Base-by-base conservation (phyloP, 1,140 invertebrate genomes). In the Ceratitis capitata region DNA sequence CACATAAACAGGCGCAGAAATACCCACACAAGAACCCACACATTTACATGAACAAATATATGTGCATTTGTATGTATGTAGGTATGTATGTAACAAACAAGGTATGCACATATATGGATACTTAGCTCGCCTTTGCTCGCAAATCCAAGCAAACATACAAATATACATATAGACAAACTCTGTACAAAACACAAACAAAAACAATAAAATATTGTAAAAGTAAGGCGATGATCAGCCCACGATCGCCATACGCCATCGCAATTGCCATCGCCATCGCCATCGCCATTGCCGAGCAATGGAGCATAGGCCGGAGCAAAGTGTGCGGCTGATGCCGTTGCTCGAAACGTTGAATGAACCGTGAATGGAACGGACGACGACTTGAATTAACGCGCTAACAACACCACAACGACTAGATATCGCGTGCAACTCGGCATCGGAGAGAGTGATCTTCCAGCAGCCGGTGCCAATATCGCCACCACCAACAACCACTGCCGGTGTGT, bases 151-250 rank as follows among this genome's bases (percentile, higher is more conserved):
- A 85, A 32, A 82, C 82, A 74, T 69, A 82, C 69, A 82, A 45
- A 32, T 23, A 69, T 42, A 39, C 3, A 84, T 61, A 39, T 19
- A 23, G 61, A 42, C 3, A 39, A 10, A 58, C 16, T 47, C 23
- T 74, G 69, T 29, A 29, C 29, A 69, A 42, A 82, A 85, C 39
- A 84, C 39, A 47, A 69, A 61, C 35, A 64, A 51, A 56, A 85
- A n/a, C n/a, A n/a, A n/a, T n/a, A n/a, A n/a, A n/a, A n/a, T n/a
- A n/a, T n/a, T n/a, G n/a, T n/a, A n/a, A n/a, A 85, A 85, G 51
- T 86, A 61, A 84, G 85, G 85, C 85, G 82, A 86, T 86, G 85
- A 74, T 84, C 85, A 83, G 82, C 85, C 85, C 82, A 86, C 85
- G 85, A 86, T 84, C 82, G 45, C 84, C 29, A 85, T 39, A 85